Evolutionary conservation across 2,797 vertebrate genomes (phyloP).

Genomic region (Acestrorhynchus altus): DNA sequence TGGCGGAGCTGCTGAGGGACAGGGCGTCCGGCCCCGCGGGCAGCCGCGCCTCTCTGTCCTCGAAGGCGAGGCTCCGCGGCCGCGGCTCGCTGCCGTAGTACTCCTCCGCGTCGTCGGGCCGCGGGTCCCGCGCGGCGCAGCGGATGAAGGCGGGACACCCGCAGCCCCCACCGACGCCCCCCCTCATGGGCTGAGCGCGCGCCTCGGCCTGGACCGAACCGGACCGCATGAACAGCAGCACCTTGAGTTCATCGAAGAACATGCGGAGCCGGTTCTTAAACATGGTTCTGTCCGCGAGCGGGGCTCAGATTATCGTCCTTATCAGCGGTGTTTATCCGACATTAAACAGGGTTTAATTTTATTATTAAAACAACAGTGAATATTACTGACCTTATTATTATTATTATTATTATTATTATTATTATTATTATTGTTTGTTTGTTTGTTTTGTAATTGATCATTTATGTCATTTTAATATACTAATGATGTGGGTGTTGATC

Average conservation of each 20-base stretch:
- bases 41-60: conserved; percentile 85
- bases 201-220: conserved; percentile 85
- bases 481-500: no score
- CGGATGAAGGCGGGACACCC: conserved; percentile 91
- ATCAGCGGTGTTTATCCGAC: background rate
- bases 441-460: no score
- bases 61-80: conserved; percentile 84
- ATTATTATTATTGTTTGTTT: conserved; percentile 9
- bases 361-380: no score
- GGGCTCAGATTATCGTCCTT: background rate
- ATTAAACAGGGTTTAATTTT: no score
- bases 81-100: conserved; percentile 89
- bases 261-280: conserved; percentile 97
- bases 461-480: no score
- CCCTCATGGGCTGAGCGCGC: conserved; percentile 78
- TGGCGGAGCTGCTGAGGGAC: conserved; percentile 86
- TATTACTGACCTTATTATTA: conserved; percentile 36
- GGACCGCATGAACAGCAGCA: conserved; percentile 93
- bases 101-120: conserved; percentile 90
- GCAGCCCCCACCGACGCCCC: conserved; percentile 82
- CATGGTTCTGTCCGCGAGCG: conserved; percentile 81
- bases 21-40: conserved; percentile 86
- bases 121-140: conserved; percentile 73
- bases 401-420: conserved; percentile 27
- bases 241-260: conserved; percentile 97